These are phyloP conservation scores for Coptodon rendalli DNA, from an alignment of 2,113 vertebrate genomes.

Conservation along the genomic window DNA sequence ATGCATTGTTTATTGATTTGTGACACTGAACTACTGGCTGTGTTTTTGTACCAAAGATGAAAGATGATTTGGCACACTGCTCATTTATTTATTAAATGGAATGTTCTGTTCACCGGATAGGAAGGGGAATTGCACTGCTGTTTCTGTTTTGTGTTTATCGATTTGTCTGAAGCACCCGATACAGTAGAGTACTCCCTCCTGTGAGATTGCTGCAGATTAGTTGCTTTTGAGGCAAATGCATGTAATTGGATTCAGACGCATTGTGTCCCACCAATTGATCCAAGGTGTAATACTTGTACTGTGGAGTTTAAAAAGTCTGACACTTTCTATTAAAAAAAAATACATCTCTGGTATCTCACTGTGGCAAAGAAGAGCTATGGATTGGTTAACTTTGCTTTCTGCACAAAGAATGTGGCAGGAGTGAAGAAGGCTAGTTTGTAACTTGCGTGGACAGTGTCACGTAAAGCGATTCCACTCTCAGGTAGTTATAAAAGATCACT, in stretches of 20 bases:
- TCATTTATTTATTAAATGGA: conserved; percentile 32
- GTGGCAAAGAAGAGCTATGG: not conserved
- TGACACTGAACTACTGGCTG: conserved; percentile 13
- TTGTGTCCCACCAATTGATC: not conserved
- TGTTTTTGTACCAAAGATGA: conserved; percentile 19
- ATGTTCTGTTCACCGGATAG: not conserved
- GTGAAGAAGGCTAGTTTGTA: not conserved
- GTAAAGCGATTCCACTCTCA: not conserved
- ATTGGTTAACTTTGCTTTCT: not conserved
- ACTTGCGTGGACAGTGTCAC: not conserved
- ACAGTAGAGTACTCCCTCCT: not conserved
- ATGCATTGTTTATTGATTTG: conserved; percentile 33
- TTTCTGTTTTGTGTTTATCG: conserved; percentile 39
- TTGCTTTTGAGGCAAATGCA: not conserved
- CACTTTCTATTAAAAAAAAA: not conserved
- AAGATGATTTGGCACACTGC: conserved; percentile 1
- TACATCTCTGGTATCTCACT: not conserved
- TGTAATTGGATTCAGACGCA: not conserved
- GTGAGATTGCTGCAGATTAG: not conserved
- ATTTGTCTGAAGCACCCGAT: conserved; percentile 12
- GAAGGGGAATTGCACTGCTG: conserved; percentile 4
- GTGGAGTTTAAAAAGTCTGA: not conserved
- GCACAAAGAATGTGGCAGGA: not conserved
- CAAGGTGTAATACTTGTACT: not conserved
- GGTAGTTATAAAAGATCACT: not conserved